Percentiles rank a stretch among this genome's conserved stretches.
Conservation (phyloP, 2,113 vertebrate genomes). For the Prolemur simus region DNA sequence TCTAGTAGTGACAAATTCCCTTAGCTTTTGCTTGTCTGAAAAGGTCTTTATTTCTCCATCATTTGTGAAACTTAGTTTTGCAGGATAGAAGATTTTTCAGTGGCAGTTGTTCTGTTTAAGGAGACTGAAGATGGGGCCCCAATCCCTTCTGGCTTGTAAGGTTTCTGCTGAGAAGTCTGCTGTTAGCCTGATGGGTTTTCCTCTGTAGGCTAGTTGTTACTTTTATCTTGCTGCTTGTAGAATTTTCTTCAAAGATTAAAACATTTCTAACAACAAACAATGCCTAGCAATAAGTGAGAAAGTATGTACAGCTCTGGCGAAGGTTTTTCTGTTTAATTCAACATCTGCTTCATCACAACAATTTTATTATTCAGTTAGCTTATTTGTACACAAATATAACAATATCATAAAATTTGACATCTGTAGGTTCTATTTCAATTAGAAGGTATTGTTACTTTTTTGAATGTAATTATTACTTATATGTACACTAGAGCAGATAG, state of each 20-base stretch:
- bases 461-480: constrained; percentile 47
- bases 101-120: no score
- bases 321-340: constrained; percentile 30
- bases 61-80: no score
- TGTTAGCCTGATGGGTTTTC: no score
- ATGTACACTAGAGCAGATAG: not conserved
- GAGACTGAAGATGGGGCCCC: no score
- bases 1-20: no score
- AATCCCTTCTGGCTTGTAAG: no score
- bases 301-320: not conserved
- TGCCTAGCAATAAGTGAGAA: not conserved
- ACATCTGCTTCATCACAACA: not conserved
- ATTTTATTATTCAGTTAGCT: not conserved
- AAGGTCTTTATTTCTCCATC: no score
- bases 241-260: not conserved
- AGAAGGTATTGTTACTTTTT: constrained; percentile 37
- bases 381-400: not conserved
- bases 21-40: no score
- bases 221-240: no score
- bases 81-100: no score
- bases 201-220: no score
- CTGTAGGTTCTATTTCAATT: constrained; percentile 3
- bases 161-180: no score
- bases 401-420: constrained; percentile 45
- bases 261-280: not conserved